Conservation (phyloP, 2,797 vertebrate species). For the Microtus californicus region DNA sequence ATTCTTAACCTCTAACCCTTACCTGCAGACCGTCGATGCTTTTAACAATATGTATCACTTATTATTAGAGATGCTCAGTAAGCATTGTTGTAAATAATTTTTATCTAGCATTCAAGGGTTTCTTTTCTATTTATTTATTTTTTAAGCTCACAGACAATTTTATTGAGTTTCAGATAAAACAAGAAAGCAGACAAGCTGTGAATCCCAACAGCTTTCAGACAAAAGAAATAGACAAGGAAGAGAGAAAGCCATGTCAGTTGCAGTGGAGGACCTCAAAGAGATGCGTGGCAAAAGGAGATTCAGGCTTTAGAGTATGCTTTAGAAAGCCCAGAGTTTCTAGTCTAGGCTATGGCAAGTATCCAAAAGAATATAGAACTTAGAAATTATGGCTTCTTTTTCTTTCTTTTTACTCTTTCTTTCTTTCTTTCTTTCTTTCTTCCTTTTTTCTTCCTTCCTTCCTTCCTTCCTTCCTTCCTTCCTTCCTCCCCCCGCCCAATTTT, state of each 20-base stretch:
- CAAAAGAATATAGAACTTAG: background rate
- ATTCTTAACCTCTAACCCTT: background rate
- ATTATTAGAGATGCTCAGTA: conserved; percentile 18
- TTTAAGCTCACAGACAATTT: background rate
- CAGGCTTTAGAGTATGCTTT: background rate
- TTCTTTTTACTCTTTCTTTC: no score
- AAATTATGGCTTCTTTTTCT: background rate
- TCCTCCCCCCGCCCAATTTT: no score
- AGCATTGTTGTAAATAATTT: background rate
- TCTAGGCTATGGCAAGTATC: background rate
- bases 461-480: no score
- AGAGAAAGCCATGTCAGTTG: background rate
- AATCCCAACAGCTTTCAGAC: background rate
- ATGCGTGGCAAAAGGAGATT: background rate
- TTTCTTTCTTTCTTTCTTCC: no score
- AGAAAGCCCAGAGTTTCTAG: background rate
- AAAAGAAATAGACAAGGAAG: background rate
- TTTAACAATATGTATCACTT: background rate
- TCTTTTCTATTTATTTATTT: background rate
- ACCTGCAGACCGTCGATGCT: background rate
- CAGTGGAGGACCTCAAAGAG: background rate
- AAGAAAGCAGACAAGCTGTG: background rate
- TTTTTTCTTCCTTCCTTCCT: accelerated
- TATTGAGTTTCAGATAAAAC: background rate
- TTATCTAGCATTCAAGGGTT: background rate